Evolutionary conservation across 2,113 vertebrate species (phyloP).

Genomic region (Irena cyanogastra): DNA sequence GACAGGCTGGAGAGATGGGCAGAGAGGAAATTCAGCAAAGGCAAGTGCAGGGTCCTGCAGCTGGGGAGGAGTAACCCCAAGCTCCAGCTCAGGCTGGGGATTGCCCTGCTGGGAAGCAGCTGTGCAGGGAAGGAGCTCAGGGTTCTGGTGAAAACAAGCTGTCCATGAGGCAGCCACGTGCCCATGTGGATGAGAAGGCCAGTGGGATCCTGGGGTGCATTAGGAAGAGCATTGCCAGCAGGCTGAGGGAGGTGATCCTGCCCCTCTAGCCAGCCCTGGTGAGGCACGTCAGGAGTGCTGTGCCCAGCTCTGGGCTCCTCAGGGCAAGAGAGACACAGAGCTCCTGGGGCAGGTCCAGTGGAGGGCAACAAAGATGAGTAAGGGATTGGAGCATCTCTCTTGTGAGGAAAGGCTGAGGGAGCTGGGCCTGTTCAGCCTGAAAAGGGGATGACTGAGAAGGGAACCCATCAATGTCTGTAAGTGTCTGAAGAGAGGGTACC

Average conservation of each 20-base stretch:
- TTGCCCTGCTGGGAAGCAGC: not conserved
- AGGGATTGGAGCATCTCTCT: not conserved
- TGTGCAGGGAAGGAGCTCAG: rapidly evolving
- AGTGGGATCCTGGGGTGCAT: rapidly evolving
- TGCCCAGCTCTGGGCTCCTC: not conserved
- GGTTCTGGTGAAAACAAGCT: not conserved
- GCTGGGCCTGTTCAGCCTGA: rapidly evolving
- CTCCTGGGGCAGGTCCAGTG: not conserved
- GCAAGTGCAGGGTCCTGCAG: not conserved
- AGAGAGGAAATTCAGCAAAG: not conserved
- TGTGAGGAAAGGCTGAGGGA: rapidly evolving
- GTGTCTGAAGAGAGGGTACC: not conserved
- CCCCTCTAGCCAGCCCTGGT: not conserved
- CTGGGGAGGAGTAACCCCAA: not conserved
- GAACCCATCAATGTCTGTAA: not conserved
- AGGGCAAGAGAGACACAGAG: not conserved
- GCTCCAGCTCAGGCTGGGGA: not conserved
- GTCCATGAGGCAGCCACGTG: not conserved
- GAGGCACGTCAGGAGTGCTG: not conserved
- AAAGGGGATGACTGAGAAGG: rapidly evolving
- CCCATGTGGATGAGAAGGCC: rapidly evolving
- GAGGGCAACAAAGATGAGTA: not conserved
- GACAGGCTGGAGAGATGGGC: not conserved
- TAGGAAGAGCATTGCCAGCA: not conserved
- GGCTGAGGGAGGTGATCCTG: not conserved